Evolutionary conservation across 37 sponge, comb jelly and placozoan genomes (phyloP).

Genomic region (Agelas oroides): DNA sequence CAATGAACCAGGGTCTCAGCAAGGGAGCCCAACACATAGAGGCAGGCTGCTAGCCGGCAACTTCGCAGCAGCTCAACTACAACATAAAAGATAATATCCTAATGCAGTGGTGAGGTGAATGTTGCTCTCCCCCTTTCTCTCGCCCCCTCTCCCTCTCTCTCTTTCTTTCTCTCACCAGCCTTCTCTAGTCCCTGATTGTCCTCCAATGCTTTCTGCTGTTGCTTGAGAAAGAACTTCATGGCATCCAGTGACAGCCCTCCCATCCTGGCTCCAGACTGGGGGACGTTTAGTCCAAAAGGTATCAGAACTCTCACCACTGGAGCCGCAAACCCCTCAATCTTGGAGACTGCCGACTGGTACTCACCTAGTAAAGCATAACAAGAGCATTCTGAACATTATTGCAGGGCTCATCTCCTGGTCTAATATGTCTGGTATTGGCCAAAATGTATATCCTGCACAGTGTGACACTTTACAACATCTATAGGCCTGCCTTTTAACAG

Average conservation of each 20-base stretch:
- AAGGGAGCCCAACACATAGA: slow-evolving; percentile 44
- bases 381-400: neutral
- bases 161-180: slow-evolving; percentile 1
- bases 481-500: too few relatives aligned
- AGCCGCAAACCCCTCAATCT: slow-evolving; percentile 22
- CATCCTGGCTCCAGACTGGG: neutral
- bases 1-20: slow-evolving; percentile 44
- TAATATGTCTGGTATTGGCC: too few relatives aligned
- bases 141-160: too few relatives aligned
- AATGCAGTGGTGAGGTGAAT: too few relatives aligned
- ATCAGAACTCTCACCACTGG: slow-evolving; percentile 6
- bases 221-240: slow-evolving; percentile 68
- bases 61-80: slow-evolving; percentile 48
- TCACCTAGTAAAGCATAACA: too few relatives aligned
- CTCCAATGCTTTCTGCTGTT: slow-evolving; percentile 63
- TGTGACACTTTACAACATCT: too few relatives aligned
- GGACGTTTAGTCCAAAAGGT: slow-evolving; percentile 21
- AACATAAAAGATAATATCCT: neutral
- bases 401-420: too few relatives aligned
- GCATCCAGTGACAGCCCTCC: slow-evolving; percentile 16
- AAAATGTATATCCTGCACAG: too few relatives aligned
- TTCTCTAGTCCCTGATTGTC: neutral
- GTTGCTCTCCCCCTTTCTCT: too few relatives aligned
- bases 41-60: slow-evolving; percentile 51
- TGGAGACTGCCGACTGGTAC: slow-evolving; percentile 9